phyloP scores from a whole-genome alignment of 2,113 vertebrate genomes.

The Neodon shergylaensis region DNA sequence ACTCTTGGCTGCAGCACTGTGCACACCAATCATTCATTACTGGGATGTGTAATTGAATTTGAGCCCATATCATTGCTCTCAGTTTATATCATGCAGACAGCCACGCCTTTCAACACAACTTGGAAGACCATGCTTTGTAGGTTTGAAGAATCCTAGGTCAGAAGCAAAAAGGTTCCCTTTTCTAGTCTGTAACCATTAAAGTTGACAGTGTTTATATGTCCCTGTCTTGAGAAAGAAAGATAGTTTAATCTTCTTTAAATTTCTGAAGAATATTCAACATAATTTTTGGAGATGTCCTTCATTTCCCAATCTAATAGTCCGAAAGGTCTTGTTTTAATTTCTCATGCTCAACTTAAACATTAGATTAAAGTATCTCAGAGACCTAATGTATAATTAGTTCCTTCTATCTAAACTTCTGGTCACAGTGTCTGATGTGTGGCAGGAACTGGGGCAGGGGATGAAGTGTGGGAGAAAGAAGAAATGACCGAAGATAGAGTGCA shows the following conservation, averaged over 20 bases:
- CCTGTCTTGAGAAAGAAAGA: neutral
- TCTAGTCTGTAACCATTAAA: neutral
- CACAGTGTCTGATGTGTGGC: neutral
- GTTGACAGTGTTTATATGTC: neutral
- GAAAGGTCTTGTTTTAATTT: neutral
- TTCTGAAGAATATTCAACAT: neutral
- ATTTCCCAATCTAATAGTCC: neutral
- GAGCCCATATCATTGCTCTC: neutral
- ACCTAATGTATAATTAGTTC: neutral
- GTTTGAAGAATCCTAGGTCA: neutral
- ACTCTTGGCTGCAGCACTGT: neutral
- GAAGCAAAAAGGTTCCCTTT: neutral
- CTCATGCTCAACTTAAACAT: neutral
- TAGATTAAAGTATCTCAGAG: neutral
- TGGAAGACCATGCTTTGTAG: neutral
- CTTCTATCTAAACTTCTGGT: neutral
- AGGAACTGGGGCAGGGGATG: neutral
- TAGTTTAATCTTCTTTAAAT: slow-evolving; percentile 1
- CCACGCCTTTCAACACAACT: neutral
- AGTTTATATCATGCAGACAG: slow-evolving; percentile 25
- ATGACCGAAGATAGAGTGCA: neutral
- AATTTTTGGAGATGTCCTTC: neutral
- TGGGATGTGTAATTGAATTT: slow-evolving; percentile 14
- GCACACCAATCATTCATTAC: slow-evolving; percentile 6
- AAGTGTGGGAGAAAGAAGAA: neutral